Evolutionary conservation across 2,113 vertebrate species (phyloP), one percentile per base, ranked within the genome.

Genomic region (Butorides virescens): DNA sequence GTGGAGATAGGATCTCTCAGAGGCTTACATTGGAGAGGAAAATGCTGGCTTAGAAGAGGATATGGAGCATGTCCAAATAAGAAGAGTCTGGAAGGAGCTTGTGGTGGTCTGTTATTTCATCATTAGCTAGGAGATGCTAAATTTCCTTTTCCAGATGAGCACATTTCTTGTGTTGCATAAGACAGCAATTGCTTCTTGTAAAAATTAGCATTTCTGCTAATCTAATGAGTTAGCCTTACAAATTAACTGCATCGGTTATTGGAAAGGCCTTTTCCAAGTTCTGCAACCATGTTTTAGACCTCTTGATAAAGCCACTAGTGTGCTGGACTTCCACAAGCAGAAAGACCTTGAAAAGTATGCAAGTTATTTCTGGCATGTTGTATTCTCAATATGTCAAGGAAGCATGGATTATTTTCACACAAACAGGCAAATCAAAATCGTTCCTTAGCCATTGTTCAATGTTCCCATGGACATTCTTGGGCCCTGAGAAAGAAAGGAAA

Each of bases 311-410:
- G 91, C 30, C 58, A 70, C 30, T 39, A 88, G 72, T 13, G 17
- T 68, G 76, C 79, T 93, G 56, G 89, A 68, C 89, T 89, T 94
- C 34, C 26, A 87, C 44, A 89, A 85, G 93, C 52, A 88, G 72
- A 81, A 93, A 89, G 96, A 89, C 88, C 39, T 95, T 82, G 44
- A 49, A 20, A 96, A 95, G 34, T 81, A 96, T 96, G 93, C 49
- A 61, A 92, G 91, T 72, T 91, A 97, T 97, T 92, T 90, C 83
- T 93, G 95, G 95, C 79, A 96, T 68, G 68, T 93, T 93, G 72
- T 94, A 56, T 92, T 77, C 86, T 92, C 53, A 80, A 87, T 61
- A 85, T 42, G 73, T 95, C 88, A 81, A 89, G 86, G 96, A 93
- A 96, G 93, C 72, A 49, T 75, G 88, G 86, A 91, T 65, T 93